phyloP scores from a whole-genome alignment of 2,113 vertebrate species.

The Eolophus roseicapilla region DNA sequence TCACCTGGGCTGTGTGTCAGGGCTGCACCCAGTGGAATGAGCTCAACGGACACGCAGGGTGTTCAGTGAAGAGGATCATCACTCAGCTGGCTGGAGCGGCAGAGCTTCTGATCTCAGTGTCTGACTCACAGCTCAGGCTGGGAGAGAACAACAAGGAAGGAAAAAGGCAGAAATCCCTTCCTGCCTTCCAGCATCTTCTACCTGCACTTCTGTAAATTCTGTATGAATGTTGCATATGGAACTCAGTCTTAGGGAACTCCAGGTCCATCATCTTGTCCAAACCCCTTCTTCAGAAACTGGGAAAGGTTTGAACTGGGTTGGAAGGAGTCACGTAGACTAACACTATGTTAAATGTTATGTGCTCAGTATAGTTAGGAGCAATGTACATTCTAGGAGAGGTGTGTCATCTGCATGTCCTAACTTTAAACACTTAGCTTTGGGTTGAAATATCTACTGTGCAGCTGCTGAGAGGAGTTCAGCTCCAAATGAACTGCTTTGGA shows the following conservation, averaged over 20 bases:
- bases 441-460: background rate
- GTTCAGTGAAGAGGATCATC: background rate
- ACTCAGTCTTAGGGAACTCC: background rate
- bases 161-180: background rate
- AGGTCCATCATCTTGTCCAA: background rate
- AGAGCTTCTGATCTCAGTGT: background rate
- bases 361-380: background rate
- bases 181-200: background rate
- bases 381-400: background rate
- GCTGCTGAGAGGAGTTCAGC: background rate
- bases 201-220: background rate
- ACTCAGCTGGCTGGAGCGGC: background rate
- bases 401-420: background rate
- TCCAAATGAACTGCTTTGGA: background rate
- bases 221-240: too few relatives aligned
- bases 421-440: background rate
- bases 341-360: accelerated
- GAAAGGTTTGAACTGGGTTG: background rate
- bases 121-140: background rate
- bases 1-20: background rate
- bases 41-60: accelerated
- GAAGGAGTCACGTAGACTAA: background rate
- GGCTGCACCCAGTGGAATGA: background rate
- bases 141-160: background rate
- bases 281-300: background rate